Percentiles rank a stretch among this genome's conserved stretches.
Conservation (phyloP, 2,113 vertebrate genomes). For the Chroicocephalus ridibundus region DNA sequence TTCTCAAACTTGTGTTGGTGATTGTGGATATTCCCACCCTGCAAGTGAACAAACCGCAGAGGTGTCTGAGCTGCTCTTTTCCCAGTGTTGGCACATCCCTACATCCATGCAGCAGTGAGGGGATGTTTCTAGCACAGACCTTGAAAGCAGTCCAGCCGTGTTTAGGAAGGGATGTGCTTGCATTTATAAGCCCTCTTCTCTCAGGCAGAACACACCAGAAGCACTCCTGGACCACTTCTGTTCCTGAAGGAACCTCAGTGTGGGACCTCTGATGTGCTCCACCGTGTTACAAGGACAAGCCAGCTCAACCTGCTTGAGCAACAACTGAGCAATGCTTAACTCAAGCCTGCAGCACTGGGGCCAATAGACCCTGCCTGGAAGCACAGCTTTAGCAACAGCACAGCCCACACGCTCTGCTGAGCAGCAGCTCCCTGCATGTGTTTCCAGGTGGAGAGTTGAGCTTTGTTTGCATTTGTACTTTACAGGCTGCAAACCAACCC, state of each 20-base stretch:
- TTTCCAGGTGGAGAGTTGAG: neutral
- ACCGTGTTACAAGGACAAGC: neutral
- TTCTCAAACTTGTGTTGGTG: neutral
- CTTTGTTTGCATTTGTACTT: neutral
- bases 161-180: neutral
- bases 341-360: neutral
- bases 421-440: neutral
- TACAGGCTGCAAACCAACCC: neutral
- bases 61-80: neutral
- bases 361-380: neutral
- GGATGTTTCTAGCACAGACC: neutral
- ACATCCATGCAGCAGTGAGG: neutral
- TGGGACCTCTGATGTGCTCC: neutral
- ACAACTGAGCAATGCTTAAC: neutral
- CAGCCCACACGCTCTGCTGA: neutral
- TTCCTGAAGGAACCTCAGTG: neutral
- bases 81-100: neutral
- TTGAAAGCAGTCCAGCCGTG: neutral
- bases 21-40: neutral
- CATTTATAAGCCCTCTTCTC: neutral
- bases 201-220: neutral
- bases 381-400: neutral
- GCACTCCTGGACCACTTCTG: neutral
- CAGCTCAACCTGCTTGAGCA: neutral
- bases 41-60: neutral